phyloP scores from a whole-genome alignment of 2,797 vertebrate species.

The Phoxinus dragarum region DNA sequence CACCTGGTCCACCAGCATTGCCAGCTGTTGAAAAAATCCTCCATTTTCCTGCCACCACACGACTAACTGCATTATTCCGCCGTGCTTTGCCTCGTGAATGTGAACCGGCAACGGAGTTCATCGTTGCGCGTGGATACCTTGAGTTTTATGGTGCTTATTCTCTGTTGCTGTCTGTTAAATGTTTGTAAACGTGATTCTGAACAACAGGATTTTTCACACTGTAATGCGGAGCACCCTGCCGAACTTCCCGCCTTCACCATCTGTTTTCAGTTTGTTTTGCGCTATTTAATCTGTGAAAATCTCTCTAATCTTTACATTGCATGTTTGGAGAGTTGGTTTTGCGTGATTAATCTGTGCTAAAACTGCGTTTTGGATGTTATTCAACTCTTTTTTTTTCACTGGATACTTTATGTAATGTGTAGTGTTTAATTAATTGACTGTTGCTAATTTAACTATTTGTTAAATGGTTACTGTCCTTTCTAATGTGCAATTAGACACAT shows the following conservation, averaged over 20 bases:
- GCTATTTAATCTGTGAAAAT: constrained; percentile 56
- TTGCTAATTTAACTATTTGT: not conserved
- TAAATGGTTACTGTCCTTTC: not conserved
- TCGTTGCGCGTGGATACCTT: not conserved
- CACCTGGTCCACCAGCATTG: constrained; percentile 54
- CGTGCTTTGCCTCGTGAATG: not conserved
- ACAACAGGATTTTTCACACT: constrained; percentile 55
- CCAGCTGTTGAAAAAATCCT: constrained; percentile 50
- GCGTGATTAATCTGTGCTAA: constrained; percentile 31
- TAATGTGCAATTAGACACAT: not conserved
- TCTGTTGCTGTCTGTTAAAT: constrained; percentile 40
- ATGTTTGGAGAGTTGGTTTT: constrained; percentile 17
- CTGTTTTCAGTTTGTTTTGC: constrained; percentile 60
- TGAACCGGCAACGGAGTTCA: constrained; percentile 21
- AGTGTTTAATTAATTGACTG: constrained; percentile 8
- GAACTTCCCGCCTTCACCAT: constrained; percentile 56
- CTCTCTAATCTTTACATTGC: constrained; percentile 46
- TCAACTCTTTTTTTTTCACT: not conserved
- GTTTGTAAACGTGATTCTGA: constrained; percentile 47
- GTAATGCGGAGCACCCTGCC: constrained; percentile 25
- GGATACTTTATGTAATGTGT: not conserved
- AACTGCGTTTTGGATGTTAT: constrained; percentile 10
- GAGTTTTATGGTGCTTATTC: constrained; percentile 7
- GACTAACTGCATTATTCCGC: constrained; percentile 33
- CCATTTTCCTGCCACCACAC: constrained; percentile 37